Conservation (phyloP, 2,113 vertebrate species). For the Pterocles gutturalis region DNA sequence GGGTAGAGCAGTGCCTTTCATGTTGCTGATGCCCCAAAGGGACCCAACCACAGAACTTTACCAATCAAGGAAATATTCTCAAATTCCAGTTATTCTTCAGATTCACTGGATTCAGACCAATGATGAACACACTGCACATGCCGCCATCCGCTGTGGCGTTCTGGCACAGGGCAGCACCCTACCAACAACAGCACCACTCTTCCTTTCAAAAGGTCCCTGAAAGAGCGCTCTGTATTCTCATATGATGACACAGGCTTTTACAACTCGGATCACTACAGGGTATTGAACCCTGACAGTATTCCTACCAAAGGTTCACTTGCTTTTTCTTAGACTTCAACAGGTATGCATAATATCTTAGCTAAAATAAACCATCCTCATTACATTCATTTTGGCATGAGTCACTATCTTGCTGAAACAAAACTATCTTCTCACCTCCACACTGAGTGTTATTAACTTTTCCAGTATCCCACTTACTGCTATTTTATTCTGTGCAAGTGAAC, state of each 20-base stretch:
- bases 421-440: conserved; percentile 1
- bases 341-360: not conserved
- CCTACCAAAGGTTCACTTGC: not conserved
- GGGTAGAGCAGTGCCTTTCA: not conserved
- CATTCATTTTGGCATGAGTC: conserved; percentile 12
- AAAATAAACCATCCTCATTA: conserved; percentile 1
- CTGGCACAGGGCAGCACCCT: conserved; percentile 54
- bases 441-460: conserved; percentile 3
- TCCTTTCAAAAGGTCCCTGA: conserved; percentile 50
- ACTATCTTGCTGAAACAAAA: conserved; percentile 10
- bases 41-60: not conserved
- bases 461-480: conserved; percentile 23
- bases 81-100: conserved; percentile 23
- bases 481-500: conserved; percentile 12
- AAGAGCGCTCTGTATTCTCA: not conserved
- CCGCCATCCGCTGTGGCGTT: not conserved
- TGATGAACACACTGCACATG: not conserved
- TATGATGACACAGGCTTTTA: not conserved
- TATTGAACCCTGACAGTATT: conserved; percentile 13
- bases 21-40: not conserved
- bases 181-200: conserved; percentile 48
- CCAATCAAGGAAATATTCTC: not conserved
- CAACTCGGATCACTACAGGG: not conserved
- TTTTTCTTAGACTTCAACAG: conserved; percentile 18
- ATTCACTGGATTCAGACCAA: conserved; percentile 13